A percentile compares a stretch with the other conserved stretches of the same genome.
phyloP scores from a whole-genome alignment of 2,113 vertebrate genomes.

The Labeo catla region DNA sequence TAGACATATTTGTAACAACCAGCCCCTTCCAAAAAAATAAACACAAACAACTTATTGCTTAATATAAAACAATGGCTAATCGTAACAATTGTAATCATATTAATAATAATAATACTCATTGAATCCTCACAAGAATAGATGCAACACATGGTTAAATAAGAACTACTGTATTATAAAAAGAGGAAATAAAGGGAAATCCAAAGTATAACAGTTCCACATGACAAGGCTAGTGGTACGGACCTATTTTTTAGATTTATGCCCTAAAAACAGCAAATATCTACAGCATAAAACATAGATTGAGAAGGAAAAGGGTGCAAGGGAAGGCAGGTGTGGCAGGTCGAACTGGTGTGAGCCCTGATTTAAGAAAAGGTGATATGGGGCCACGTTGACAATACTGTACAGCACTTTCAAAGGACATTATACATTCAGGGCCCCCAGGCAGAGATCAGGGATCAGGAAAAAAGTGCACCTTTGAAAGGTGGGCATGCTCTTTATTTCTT shows the following conservation, averaged over 20 bases:
- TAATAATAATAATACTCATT: slow-evolving; percentile 59
- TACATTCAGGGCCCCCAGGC: slow-evolving; percentile 71
- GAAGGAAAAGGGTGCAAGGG: slow-evolving; percentile 41
- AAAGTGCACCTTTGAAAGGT: slow-evolving; percentile 47
- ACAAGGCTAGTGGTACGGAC: slow-evolving; percentile 63
- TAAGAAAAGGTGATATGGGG: slow-evolving; percentile 31
- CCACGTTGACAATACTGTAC: slow-evolving; percentile 65
- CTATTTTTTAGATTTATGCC: slow-evolving; percentile 57
- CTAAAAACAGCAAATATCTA: slow-evolving; percentile 71
- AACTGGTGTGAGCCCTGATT: slow-evolving; percentile 14
- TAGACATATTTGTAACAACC: slow-evolving; percentile 63
- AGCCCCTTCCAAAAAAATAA: slow-evolving; percentile 29
- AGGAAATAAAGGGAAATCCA: slow-evolving; percentile 53
- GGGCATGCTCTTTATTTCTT: slow-evolving; percentile 43
- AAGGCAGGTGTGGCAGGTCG: slow-evolving; percentile 37
- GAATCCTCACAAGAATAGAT: slow-evolving; percentile 65
- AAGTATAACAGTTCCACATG: slow-evolving; percentile 60
- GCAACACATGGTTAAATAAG: slow-evolving; percentile 44
- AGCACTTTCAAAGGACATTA: slow-evolving; percentile 70
- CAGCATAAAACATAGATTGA: slow-evolving; percentile 60
- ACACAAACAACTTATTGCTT: slow-evolving; percentile 78
- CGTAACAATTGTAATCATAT: slow-evolving; percentile 66
- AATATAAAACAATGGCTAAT: slow-evolving; percentile 71
- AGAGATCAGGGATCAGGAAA: slow-evolving; percentile 46
- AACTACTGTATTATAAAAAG: slow-evolving; percentile 64